phyloP scores from a whole-genome alignment of 2,888 invertebrate genomes.

The Bombylius discolor region DNA sequence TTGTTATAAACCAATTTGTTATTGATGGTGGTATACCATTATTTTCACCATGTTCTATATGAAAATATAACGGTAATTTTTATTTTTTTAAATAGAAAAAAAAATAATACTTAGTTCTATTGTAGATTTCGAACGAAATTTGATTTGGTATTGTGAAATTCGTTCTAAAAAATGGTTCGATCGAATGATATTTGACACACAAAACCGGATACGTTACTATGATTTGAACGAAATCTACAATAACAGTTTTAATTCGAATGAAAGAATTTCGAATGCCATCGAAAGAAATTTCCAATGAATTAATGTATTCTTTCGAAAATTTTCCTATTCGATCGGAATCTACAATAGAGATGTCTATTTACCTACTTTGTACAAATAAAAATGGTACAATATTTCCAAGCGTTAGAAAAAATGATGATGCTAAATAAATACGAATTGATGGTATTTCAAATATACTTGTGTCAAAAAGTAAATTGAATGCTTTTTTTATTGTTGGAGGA shows the following conservation, averaged over 20 bases:
- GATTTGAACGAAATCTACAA: no score
- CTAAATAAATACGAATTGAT: conserved; percentile 29
- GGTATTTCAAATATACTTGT: conserved; percentile 21
- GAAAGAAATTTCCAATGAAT: no score
- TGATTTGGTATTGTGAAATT: no score
- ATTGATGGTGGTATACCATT: conserved; percentile 22
- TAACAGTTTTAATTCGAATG: no score
- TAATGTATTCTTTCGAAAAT: no score
- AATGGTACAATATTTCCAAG: conserved; percentile 71
- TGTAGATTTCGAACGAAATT: no score
- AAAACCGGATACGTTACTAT: no score
- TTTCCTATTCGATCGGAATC: no score
- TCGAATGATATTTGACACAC: no score
- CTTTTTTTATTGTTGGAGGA: conserved; percentile 10
- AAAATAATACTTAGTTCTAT: not conserved
- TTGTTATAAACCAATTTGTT: conserved; percentile 46
- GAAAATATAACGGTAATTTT: no score
- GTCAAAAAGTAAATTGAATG: conserved; percentile 29
- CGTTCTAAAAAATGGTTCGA: no score
- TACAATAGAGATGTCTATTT: not conserved
- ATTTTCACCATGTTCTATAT: not conserved
- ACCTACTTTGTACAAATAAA: conserved; percentile 42
- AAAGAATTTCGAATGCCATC: no score
- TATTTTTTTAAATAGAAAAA: not conserved
- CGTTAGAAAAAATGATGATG: conserved; percentile 51